Base-by-base conservation (phyloP, 2,113 vertebrate species). In the Indicator indicator region DNA sequence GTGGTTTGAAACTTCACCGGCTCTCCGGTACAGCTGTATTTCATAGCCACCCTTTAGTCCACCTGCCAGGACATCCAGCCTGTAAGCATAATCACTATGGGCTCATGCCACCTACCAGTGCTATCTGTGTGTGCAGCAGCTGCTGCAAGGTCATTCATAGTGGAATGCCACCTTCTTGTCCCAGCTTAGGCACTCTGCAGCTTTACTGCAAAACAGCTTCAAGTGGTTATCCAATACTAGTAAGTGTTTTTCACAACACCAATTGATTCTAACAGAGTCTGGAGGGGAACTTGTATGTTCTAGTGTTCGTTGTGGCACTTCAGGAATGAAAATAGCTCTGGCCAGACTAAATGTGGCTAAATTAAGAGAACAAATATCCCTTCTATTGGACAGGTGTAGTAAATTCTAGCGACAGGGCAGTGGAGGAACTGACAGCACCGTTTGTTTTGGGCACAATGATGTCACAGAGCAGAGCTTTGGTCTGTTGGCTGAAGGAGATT, bases 251-350 rank as follows among this genome's bases (percentile, higher is more conserved):
- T 42, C 64, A 48, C 62, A 63, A 30, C 50, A 28, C 54, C 1
- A 1, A 16, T 63, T 14, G 52, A 48, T 83, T 80, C 68, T 77
- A 64, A 59, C 36, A 58, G 73, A 75, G 72, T 69, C 83, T 83
- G 40, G 58, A 86, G 80, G 36, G 48, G 21, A 83, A 44, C 38
- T n/a, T 12, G 8, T 70, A 20, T 80, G 94, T 94, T 86, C 64
- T 54, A 64, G 42, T 52, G 50, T 81, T 86, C 3, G 1, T 88
- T 88, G 10, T 68, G 72, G 75, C 27, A 74, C 87, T 90, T 78
- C 30, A 78, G 65, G 79, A 88, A 91, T 69, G 44, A 96, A 83
- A 91, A 78, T 55, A 75, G 54, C 76, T 90, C 58, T 78, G 80
- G 54, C 62, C 83, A 86, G 80, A 54, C 79, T 95, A 78, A 93